Conservation (phyloP, 2,888 invertebrate genomes). For the Phytoseiulus persimilis region DNA sequence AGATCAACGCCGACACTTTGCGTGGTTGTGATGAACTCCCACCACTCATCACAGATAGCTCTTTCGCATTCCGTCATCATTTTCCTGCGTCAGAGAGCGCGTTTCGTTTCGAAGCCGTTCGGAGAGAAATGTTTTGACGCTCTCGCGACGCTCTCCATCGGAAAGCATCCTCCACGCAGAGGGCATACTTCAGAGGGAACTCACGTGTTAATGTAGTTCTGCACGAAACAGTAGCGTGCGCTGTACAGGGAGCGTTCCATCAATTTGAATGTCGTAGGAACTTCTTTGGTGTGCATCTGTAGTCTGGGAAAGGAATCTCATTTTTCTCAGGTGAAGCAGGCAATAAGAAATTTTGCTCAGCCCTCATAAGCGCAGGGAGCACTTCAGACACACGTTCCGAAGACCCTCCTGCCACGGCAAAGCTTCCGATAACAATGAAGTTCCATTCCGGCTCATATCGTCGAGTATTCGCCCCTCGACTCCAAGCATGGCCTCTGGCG, state of each 20-base stretch:
- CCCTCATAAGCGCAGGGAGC: too few relatives aligned
- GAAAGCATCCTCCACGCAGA: neutral
- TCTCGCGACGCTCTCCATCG: neutral
- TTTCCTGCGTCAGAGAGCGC: conserved; percentile 56
- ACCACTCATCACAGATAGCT: conserved; percentile 76
- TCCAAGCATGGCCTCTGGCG: too few relatives aligned
- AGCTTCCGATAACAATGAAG: too few relatives aligned
- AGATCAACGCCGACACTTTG: conserved; percentile 66
- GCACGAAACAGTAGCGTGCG: conserved; percentile 73
- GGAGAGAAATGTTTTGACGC: neutral
- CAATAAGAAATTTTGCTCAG: too few relatives aligned
- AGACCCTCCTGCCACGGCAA: too few relatives aligned
- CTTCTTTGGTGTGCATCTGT: conserved; percentile 35
- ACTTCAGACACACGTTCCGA: too few relatives aligned
- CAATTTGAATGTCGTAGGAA: conserved; percentile 62
- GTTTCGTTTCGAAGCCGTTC: neutral
- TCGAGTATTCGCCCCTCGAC: too few relatives aligned
- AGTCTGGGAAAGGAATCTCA: conserved; percentile 16
- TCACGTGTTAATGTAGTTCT: conserved; percentile 52
- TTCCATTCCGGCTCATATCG: too few relatives aligned
- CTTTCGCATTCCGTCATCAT: conserved; percentile 67
- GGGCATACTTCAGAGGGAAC: neutral
- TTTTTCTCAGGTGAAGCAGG: too few relatives aligned
- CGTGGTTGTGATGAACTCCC: conserved; percentile 59
- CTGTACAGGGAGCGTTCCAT: conserved; percentile 83